These are phyloP conservation scores for Cyaniris semiargus DNA, from an alignment of 2,888 invertebrate genomes.

Conservation along the genomic window DNA sequence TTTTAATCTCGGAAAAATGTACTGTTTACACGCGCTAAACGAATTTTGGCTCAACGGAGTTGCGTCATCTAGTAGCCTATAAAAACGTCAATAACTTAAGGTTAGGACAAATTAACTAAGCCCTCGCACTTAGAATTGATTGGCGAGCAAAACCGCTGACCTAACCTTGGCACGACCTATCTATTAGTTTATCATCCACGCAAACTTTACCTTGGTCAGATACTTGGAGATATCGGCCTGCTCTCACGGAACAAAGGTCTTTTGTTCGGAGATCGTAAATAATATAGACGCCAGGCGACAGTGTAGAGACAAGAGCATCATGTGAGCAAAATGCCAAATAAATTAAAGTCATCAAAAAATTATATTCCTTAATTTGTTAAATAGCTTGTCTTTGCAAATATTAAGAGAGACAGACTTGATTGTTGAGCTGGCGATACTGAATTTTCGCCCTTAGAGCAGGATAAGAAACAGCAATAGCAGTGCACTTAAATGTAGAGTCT, in stretches of 20 bases:
- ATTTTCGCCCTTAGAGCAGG: too few species aligned
- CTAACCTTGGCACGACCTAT: slow-evolving; percentile 27
- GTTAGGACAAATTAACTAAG: neutral
- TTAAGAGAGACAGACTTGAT: too few species aligned
- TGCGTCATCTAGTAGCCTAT: neutral
- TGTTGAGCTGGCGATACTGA: too few species aligned
- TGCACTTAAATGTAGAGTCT: too few species aligned
- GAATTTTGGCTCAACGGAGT: too few species aligned
- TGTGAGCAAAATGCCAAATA: neutral
- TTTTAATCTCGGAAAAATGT: too few species aligned
- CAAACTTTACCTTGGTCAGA: slow-evolving; percentile 29
- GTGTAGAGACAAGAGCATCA: neutral
- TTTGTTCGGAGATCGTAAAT: slow-evolving; percentile 17
- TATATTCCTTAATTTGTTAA: too few species aligned
- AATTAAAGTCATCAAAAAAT: neutral
- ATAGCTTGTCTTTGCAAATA: neutral
- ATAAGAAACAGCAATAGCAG: too few species aligned
- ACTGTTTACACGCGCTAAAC: too few species aligned
- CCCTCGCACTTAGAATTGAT: slow-evolving; percentile 25
- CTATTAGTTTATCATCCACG: slow-evolving; percentile 23
- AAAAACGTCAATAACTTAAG: slow-evolving; percentile 5
- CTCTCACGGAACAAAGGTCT: slow-evolving; percentile 25
- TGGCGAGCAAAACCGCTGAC: slow-evolving; percentile 15
- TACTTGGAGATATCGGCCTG: slow-evolving; percentile 19
- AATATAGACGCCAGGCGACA: neutral